These are phyloP conservation scores for Strigamia maritima DNA, from an alignment of 2,888 invertebrate genomes.

Conservation along the genomic window DNA sequence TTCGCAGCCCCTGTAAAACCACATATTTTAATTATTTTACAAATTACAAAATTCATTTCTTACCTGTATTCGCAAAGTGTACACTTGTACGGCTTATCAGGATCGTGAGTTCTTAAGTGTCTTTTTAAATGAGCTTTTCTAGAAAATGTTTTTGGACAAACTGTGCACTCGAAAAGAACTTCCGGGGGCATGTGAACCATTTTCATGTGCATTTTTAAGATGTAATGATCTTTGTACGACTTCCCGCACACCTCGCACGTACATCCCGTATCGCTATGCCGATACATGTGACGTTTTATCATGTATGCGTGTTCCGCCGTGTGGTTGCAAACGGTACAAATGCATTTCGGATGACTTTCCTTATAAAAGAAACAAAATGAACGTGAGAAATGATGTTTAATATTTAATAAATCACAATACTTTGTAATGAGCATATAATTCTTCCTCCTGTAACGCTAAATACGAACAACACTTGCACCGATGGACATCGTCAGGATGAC, in stretches of 20 bases:
- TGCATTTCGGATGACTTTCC: conserved; percentile 51
- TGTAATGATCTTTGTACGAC: conserved; percentile 54
- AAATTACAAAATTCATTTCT: background rate
- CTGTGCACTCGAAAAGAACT: conserved; percentile 51
- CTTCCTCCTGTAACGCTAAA: conserved; percentile 46
- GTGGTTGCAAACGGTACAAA: conserved; percentile 51
- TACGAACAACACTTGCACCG: conserved; percentile 49
- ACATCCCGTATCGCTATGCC: conserved; percentile 51
- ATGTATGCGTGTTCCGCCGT: conserved; percentile 53
- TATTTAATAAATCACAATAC: conserved; percentile 45
- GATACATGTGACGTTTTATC: conserved; percentile 52
- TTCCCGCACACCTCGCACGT: conserved; percentile 53
- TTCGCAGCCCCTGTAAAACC: conserved; percentile 51
- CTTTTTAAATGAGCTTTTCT: conserved; percentile 54
- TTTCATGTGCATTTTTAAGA: conserved; percentile 54
- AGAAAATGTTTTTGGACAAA: conserved; percentile 53
- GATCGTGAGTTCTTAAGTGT: conserved; percentile 52
- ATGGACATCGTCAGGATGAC: conserved; percentile 48
- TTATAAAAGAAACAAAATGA: background rate
- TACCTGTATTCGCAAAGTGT: conserved; percentile 53
- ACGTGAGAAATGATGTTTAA: background rate
- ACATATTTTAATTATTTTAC: background rate
- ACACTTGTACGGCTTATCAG: conserved; percentile 53
- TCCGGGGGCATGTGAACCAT: conserved; percentile 54
- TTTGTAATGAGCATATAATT: conserved; percentile 50